Conservation (phyloP, 2,113 vertebrate genomes). For the Neopipo cinnamomea region DNA sequence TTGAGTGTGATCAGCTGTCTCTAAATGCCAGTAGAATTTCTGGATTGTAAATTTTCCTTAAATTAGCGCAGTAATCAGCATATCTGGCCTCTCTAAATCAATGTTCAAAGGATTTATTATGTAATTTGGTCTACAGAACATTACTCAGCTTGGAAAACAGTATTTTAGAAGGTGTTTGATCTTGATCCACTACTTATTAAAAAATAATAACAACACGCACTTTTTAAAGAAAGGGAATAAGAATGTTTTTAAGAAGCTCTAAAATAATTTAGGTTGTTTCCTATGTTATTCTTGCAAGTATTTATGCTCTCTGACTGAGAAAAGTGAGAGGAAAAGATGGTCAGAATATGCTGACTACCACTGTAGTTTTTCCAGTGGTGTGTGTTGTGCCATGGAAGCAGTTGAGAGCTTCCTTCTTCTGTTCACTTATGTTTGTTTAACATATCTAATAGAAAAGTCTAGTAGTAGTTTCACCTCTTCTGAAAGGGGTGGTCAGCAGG, state of each 20-base stretch:
- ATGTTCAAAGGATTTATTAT: background rate
- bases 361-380: background rate
- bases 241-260: background rate
- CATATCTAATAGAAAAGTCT: background rate
- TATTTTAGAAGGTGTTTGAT: constrained; percentile 19
- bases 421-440: background rate
- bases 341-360: background rate
- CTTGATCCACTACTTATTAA: background rate
- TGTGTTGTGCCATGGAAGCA: background rate
- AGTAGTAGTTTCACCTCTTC: background rate
- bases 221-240: background rate
- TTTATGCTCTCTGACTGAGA: background rate
- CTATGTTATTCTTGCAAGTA: background rate
- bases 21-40: background rate
- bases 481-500: background rate
- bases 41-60: background rate
- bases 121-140: background rate
- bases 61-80: constrained; percentile 26
- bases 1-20: background rate
- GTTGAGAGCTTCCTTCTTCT: background rate
- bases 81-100: background rate
- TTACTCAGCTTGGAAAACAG: background rate
- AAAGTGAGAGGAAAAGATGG: background rate
- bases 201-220: background rate
- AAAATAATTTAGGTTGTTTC: background rate